A percentile compares a stretch with the other conserved stretches of the same genome.
phyloP scores from a whole-genome alignment of 64 coral and sea anemone genomes.

The Montipora foliosa region DNA sequence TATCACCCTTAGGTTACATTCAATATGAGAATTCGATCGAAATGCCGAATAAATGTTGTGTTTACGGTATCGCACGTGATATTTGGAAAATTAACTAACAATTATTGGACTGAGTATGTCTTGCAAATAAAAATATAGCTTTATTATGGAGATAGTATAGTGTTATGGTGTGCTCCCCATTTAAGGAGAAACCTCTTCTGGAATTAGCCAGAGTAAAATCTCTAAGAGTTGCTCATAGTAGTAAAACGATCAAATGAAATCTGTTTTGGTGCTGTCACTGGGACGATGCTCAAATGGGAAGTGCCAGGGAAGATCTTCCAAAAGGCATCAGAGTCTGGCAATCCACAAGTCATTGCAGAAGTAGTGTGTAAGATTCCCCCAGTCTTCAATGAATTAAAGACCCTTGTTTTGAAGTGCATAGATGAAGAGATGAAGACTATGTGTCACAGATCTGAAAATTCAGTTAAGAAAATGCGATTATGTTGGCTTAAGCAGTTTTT shows the following conservation, averaged over 20 bases:
- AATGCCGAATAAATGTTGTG: neutral
- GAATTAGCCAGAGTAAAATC: neutral
- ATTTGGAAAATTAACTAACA: no score
- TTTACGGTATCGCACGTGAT: no score
- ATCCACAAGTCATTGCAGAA: no score
- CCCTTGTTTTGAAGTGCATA: no score
- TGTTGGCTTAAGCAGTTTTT: constrained; percentile 38
- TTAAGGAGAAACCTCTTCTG: no score
- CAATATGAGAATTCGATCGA: neutral
- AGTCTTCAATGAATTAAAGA: no score
- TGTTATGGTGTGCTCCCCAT: no score
- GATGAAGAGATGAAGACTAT: no score
- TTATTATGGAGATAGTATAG: no score
- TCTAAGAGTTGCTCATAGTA: neutral
- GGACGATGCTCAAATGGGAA: neutral
- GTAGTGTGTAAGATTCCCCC: no score
- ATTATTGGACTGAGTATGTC: no score
- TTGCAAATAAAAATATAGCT: no score
- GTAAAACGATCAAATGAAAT: neutral
- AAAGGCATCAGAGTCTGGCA: neutral
- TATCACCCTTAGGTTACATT: neutral
- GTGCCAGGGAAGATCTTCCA: neutral
- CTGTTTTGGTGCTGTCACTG: neutral
- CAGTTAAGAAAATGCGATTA: constrained; percentile 46
- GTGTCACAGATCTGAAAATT: constrained; percentile 14